Evolutionary conservation across 2,113 vertebrate genomes (phyloP), one percentile per base, ranked within the genome.

Genomic region (Neotragus pygmaeus): DNA sequence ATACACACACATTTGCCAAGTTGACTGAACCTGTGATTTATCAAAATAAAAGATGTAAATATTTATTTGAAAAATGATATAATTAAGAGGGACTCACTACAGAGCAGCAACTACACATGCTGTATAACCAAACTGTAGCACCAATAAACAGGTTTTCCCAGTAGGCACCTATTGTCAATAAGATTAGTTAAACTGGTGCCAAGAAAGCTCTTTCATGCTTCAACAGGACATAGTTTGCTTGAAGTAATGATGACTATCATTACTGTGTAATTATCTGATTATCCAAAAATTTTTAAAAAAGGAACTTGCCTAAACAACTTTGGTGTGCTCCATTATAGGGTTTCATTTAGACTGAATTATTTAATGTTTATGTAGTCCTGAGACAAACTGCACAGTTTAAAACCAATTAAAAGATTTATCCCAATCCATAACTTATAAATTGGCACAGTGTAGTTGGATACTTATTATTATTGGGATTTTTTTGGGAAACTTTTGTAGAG

Each of bases 131-230:
- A 95, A 96, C 58, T 27, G 19, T 19, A 85, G 84, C 90, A 94
- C 49, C 95, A 51, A 97, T 94, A 95, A 98, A 97, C 62, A 96
- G 66, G 93, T 94, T 97, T 97, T 36, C 90, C 57, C 64, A 62
- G 81, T 49, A 95, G 94, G 21, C 97, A 97, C 7, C 85, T 97
- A 96, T 97, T 98, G 96, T 98, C 89, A 96, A 58, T 98, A 96
- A 97, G 92, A 97, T 98, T 21, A 64, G 89, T 51, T 98, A 93
- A 98, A 97, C 94, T 66, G 98, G 58, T 98, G 88, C 97, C 93
- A 98, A 97, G 90, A 98, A 98, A 98, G 49, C 77, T 97, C 87
- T 97, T 98, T 98, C 12, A 30, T 98, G 92, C 95, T 98, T 98
- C 96, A 98, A 90, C 87, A 97, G 93, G 98, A 94, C 83, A 53